phyloP scores from a whole-genome alignment of 35 echinoderm and acorn worm genomes.

The Holothuria glaberrima region DNA sequence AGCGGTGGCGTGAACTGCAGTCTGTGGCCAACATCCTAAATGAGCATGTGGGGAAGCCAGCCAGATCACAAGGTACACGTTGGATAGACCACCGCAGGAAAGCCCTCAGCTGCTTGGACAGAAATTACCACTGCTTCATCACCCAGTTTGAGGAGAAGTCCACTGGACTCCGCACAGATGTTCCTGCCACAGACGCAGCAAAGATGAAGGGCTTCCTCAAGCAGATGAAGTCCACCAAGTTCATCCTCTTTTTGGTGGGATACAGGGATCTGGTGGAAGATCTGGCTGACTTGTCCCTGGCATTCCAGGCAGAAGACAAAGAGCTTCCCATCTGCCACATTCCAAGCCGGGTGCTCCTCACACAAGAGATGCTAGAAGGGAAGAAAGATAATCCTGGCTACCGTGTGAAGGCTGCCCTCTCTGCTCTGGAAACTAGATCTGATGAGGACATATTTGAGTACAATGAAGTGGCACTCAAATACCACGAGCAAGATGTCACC shows the following conservation, averaged over 20 bases:
- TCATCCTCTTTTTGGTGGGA: conserved; percentile 41
- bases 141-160: conserved; percentile 67
- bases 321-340: conserved; percentile 10
- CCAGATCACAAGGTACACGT: conserved; percentile 64
- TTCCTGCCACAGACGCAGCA: conserved; percentile 50
- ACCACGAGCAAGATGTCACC: not conserved
- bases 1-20: conserved; percentile 67
- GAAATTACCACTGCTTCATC: conserved; percentile 42
- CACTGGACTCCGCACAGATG: conserved; percentile 22
- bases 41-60: conserved; percentile 67
- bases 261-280: conserved; percentile 73
- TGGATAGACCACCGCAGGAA: conserved; percentile 78
- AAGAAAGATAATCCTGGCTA: conserved; percentile 27
- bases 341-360: conserved; percentile 7
- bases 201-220: conserved; percentile 71
- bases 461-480: not conserved
- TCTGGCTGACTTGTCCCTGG: conserved; percentile 42
- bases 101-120: conserved; percentile 53
- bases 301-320: conserved; percentile 50
- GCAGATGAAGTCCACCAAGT: conserved; percentile 50
- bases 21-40: conserved; percentile 56
- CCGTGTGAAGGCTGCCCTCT: not conserved
- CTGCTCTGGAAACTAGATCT: not conserved
- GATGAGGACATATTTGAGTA: conserved; percentile 13
- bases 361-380: conserved; percentile 21